Conservation (phyloP, 2,797 vertebrate genomes). For the Falco concolor region DNA sequence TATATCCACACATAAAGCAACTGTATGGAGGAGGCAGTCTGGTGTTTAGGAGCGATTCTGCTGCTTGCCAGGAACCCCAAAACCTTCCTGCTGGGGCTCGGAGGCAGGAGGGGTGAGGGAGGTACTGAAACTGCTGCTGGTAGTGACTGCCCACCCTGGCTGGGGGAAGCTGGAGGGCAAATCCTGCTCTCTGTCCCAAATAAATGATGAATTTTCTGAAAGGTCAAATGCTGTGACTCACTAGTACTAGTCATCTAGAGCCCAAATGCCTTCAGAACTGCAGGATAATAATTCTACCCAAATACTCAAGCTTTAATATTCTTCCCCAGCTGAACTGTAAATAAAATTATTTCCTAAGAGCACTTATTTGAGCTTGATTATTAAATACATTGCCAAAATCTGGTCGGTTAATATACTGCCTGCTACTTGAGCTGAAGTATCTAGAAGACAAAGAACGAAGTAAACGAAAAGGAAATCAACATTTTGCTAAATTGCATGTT, state of each 20-base stretch:
- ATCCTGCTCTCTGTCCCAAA: neutral
- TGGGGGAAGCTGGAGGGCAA: neutral
- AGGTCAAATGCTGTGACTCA: neutral
- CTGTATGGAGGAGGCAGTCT: neutral
- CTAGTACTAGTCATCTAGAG: neutral
- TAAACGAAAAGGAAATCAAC: slow-evolving; percentile 68
- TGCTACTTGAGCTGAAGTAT: slow-evolving; percentile 66
- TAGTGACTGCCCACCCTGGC: neutral
- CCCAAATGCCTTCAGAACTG: slow-evolving; percentile 18
- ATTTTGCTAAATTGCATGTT: slow-evolving; percentile 67
- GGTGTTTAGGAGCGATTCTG: neutral
- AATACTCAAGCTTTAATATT: slow-evolving; percentile 46
- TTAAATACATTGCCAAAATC: slow-evolving; percentile 67
- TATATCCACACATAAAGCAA: neutral
- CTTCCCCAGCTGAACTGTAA: slow-evolving; percentile 66
- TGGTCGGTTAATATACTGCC: slow-evolving; percentile 52
- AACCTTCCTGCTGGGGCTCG: neutral
- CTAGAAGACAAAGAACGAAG: slow-evolving; percentile 61
- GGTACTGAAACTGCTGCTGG: neutral
- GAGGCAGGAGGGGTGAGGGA: neutral
- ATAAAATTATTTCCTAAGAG: slow-evolving; percentile 68
- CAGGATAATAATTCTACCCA: slow-evolving; percentile 36
- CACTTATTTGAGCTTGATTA: slow-evolving; percentile 68
- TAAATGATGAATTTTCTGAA: neutral
- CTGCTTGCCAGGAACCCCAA: neutral